phyloP scores from a whole-genome alignment of 2,113 vertebrate genomes.

The Nibea albiflora region DNA sequence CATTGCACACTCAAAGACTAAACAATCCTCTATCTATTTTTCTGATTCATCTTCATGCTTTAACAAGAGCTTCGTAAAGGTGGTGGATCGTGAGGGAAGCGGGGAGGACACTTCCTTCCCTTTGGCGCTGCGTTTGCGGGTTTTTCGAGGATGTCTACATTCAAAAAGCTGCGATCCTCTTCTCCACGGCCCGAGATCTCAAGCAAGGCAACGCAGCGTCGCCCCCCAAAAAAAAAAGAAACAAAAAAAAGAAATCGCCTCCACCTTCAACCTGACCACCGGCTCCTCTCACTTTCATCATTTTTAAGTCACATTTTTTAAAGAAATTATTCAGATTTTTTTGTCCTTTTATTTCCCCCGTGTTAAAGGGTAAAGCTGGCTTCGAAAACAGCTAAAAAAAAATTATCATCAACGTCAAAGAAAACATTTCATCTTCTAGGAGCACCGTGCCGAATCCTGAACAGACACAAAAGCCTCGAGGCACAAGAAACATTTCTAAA shows the following conservation, averaged over 20 bases:
- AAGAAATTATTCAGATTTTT: slow-evolving; percentile 53
- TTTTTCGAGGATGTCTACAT: slow-evolving; percentile 47
- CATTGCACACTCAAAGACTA: slow-evolving; percentile 74
- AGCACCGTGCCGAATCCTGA: slow-evolving; percentile 67
- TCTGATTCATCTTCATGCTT: slow-evolving; percentile 63
- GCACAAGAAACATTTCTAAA: slow-evolving; percentile 78
- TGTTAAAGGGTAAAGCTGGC: slow-evolving; percentile 19
- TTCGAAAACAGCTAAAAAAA: slow-evolving; percentile 56
- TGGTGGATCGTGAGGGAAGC: not conserved
- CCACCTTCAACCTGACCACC: not conserved
- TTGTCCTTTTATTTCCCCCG: slow-evolving; percentile 24
- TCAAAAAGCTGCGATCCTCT: slow-evolving; percentile 40
- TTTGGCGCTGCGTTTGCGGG: slow-evolving; percentile 27
- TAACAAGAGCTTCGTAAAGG: slow-evolving; percentile 32
- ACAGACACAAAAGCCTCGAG: slow-evolving; percentile 72
- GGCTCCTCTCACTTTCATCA: slow-evolving; percentile 44
- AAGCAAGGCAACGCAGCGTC: not conserved
- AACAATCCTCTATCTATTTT: slow-evolving; percentile 59
- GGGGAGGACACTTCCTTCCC: slow-evolving; percentile 40
- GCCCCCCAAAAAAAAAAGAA: not conserved
- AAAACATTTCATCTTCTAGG: slow-evolving; percentile 53
- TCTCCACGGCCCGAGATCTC: slow-evolving; percentile 1
- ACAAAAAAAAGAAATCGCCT: not conserved
- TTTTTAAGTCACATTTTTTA: slow-evolving; percentile 57
- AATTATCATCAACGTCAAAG: slow-evolving; percentile 56